Conservation (phyloP, 1,140 invertebrate genomes). For the Tetranychus cinnabarinus region DNA sequence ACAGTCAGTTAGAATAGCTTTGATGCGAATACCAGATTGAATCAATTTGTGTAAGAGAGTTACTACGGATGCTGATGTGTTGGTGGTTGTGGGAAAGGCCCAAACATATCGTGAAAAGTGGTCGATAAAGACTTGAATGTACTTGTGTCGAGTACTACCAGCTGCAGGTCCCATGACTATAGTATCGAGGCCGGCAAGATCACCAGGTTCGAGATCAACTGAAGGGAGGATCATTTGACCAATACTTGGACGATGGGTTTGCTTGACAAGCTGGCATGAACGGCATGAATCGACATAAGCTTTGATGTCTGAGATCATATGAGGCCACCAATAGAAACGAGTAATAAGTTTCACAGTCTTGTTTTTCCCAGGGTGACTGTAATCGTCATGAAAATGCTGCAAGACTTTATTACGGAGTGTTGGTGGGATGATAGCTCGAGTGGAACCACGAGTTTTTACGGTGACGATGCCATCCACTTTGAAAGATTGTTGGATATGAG, state of each 20-base stretch:
- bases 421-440: slow-evolving; percentile 11
- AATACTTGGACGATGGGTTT: not conserved
- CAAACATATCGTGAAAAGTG: not conserved
- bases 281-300: not conserved
- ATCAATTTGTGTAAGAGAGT: not conserved
- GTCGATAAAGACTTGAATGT: not conserved
- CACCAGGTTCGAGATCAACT: not conserved
- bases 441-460: slow-evolving; percentile 7
- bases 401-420: too few species aligned
- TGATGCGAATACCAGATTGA: slow-evolving; percentile 1
- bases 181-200: not conserved
- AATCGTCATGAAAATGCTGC: not conserved
- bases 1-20: slow-evolving; percentile 14
- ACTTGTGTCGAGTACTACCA: not conserved
- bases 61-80: not conserved
- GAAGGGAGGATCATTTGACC: not conserved
- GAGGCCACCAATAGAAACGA: slow-evolving; percentile 1
- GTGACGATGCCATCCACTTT: not conserved
- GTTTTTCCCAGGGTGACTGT: not conserved
- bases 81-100: not conserved
- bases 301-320: not conserved
- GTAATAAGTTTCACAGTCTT: slow-evolving; percentile 1
- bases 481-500: not conserved
- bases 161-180: not conserved
- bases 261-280: not conserved